Evolutionary conservation across 1,140 invertebrate genomes (phyloP).

Genomic region (Rhagoletis zephyria): DNA sequence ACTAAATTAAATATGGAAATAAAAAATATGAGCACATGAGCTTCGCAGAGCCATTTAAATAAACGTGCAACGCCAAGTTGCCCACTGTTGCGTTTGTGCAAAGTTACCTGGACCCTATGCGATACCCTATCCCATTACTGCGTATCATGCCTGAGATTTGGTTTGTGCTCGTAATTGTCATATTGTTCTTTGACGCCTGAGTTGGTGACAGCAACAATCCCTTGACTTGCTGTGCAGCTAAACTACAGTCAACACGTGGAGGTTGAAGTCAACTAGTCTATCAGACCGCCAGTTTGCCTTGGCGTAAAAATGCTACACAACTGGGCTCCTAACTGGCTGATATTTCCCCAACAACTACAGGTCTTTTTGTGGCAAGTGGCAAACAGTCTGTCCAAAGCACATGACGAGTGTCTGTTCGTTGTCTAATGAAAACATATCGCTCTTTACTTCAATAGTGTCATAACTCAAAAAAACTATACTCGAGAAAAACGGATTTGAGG

Average conservation of each 20-base stretch:
- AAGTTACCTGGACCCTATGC: background rate
- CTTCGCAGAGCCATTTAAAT: background rate
- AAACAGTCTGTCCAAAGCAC: background rate
- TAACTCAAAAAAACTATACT: too few relatives aligned
- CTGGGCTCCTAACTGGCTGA: background rate
- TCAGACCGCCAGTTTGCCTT: background rate
- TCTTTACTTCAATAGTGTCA: too few relatives aligned
- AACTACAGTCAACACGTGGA: background rate
- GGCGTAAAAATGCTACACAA: background rate
- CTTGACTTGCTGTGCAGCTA: background rate
- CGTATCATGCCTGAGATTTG: too few relatives aligned
- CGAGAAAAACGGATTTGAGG: too few relatives aligned
- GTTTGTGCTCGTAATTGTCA: too few relatives aligned
- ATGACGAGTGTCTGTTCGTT: conserved; percentile 19
- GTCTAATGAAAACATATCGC: conserved; percentile 17
- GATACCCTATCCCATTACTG: too few relatives aligned
- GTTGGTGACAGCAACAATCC: background rate
- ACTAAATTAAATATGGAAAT: conserved; percentile 45
- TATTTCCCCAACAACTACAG: background rate
- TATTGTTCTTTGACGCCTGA: too few relatives aligned
- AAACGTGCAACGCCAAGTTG: background rate
- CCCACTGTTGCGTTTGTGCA: background rate
- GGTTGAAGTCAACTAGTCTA: background rate
- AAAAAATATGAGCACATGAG: conserved; percentile 42
- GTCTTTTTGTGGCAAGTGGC: background rate